Evolutionary conservation across 2,888 invertebrate species (phyloP).

Genomic region (Spilosoma lubricipeda): DNA sequence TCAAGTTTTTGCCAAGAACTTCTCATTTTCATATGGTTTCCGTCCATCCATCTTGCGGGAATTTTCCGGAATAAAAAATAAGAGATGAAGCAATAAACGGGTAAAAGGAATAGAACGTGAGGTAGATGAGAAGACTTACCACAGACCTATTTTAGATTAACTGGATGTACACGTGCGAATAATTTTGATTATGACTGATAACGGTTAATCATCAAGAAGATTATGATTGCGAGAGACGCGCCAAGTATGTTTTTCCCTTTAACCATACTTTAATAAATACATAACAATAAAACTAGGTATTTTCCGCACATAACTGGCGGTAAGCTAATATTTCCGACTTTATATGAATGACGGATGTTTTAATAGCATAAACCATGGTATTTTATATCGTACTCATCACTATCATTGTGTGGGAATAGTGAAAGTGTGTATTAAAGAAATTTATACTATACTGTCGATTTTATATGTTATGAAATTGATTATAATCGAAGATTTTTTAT

Average conservation of each 20-base stretch:
- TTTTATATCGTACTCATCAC: conserved; percentile 13
- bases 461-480: conserved; percentile 46
- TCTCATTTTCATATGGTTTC: background rate
- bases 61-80: background rate
- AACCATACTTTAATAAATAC: conserved; percentile 2
- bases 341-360: conserved; percentile 2
- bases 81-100: background rate
- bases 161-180: background rate
- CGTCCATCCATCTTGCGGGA: no score
- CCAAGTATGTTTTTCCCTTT: background rate
- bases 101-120: background rate
- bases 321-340: conserved; percentile 2
- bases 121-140: background rate
- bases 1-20: background rate
- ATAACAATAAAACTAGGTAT: conserved; percentile 8
- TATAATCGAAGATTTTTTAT: conserved; percentile 34
- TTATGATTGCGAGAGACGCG: background rate
- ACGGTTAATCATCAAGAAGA: background rate
- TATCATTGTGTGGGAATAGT: conserved; percentile 32
- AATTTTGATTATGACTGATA: background rate
- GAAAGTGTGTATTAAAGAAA: conserved; percentile 38
- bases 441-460: conserved; percentile 24
- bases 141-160: background rate
- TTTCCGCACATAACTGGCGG: conserved; percentile 1
- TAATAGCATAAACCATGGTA: conserved; percentile 15